These are phyloP conservation scores for Heliconius ismenius DNA, from an alignment of 2,888 invertebrate species.

Conservation along the genomic window DNA sequence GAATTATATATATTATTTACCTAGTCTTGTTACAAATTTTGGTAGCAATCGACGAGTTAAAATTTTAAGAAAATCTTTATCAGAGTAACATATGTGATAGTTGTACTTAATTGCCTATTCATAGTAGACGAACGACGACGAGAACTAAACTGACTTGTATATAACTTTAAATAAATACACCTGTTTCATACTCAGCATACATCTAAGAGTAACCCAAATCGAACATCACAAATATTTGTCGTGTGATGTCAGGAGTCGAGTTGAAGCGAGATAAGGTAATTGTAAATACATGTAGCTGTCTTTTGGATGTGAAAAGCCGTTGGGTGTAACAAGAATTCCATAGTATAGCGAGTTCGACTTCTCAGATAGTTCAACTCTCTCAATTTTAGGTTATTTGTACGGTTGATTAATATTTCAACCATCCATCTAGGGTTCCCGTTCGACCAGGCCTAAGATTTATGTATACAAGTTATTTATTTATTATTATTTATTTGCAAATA, in stretches of 20 bases:
- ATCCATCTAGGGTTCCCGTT: not conserved
- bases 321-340: conserved; percentile 31
- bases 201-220: conserved; percentile 2
- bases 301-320: conserved; percentile 57
- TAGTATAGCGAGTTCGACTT: not conserved
- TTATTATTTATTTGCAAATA: not conserved
- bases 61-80: not conserved
- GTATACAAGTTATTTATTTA: too few relatives aligned
- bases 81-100: not conserved
- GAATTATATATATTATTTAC: not conserved
- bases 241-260: conserved; percentile 71
- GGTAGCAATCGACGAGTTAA: not conserved
- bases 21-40: not conserved
- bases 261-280: conserved; percentile 73
- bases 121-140: too few relatives aligned
- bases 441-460: not conserved
- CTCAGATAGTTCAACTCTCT: too few relatives aligned
- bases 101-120: too few relatives aligned
- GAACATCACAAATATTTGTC: conserved; percentile 71
- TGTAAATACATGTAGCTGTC: conserved; percentile 78
- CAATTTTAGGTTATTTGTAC: not conserved
- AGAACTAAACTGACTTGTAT: not conserved
- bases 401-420: not conserved
- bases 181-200: not conserved
- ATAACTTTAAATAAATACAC: not conserved